Conservation (phyloP, 1,140 invertebrate species). For the Hylaeus volcanicus region DNA sequence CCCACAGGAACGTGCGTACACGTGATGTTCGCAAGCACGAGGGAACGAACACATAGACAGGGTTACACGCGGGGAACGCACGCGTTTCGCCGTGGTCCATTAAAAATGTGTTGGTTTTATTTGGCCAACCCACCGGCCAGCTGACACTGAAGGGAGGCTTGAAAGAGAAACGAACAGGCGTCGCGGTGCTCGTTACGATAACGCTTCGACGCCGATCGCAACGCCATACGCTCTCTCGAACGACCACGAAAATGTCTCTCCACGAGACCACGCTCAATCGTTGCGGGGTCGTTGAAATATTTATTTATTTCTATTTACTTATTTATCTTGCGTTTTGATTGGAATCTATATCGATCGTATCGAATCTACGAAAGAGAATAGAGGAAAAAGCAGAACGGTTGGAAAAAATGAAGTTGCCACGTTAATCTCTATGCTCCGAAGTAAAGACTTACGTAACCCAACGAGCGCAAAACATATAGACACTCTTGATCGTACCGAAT, state of each 20-base stretch:
- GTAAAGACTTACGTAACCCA: too few species aligned
- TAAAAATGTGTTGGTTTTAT: conserved; percentile 71
- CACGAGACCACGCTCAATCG: background rate
- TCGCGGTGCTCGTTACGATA: conserved; percentile 50
- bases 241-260: background rate
- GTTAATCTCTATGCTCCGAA: too few species aligned
- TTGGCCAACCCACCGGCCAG: conserved; percentile 53
- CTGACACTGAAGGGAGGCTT: conserved; percentile 47
- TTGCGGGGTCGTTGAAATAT: too few species aligned
- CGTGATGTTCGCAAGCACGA: conserved; percentile 24
- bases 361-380: background rate
- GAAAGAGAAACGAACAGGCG: conserved; percentile 44
- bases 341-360: background rate
- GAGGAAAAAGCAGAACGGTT: too few species aligned
- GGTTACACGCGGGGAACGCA: conserved; percentile 46
- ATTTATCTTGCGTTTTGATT: too few species aligned
- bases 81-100: conserved; percentile 69
- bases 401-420: too few species aligned
- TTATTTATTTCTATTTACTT: too few species aligned
- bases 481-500: too few species aligned
- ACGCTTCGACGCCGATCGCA: conserved; percentile 22
- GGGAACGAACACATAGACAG: background rate
- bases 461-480: too few species aligned
- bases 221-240: conserved; percentile 24
- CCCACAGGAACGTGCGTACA: conserved; percentile 11